A percentile compares a stretch with the other conserved stretches of the same genome.
Evolutionary conservation across 2,113 vertebrate genomes (phyloP).

Genomic region (Tympanuchus pallidicinctus): DNA sequence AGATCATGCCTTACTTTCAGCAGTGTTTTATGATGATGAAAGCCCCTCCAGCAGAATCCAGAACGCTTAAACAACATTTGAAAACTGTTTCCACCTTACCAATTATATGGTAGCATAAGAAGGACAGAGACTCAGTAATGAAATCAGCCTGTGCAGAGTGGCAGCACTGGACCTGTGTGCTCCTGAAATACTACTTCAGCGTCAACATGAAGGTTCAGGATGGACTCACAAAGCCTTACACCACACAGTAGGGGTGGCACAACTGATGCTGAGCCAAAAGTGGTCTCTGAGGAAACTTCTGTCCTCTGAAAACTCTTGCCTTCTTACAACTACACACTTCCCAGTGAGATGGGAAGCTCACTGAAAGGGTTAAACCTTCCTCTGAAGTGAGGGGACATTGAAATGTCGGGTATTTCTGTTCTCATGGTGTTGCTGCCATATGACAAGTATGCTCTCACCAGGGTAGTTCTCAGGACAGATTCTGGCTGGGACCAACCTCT

Average conservation of each 20-base stretch:
- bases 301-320: neutral
- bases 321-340: neutral
- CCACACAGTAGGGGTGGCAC: neutral
- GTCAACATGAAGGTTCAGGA: neutral
- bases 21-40: neutral
- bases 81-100: neutral
- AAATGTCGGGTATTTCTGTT: neutral
- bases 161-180: neutral
- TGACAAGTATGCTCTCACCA: neutral
- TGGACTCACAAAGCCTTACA: neutral
- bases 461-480: neutral
- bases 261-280: neutral
- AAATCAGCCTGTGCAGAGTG: neutral
- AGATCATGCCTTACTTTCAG: neutral
- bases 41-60: neutral
- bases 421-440: too few relatives aligned
- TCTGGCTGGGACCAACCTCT: neutral
- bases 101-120: neutral
- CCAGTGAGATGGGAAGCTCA: too few relatives aligned
- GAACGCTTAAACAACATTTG: neutral
- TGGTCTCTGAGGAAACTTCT: neutral
- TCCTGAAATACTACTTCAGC: neutral
- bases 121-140: neutral
- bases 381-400: neutral
- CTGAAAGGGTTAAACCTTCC: too few relatives aligned